Conservation (phyloP, 2,888 invertebrate species). For the Agonum fuliginosum region DNA sequence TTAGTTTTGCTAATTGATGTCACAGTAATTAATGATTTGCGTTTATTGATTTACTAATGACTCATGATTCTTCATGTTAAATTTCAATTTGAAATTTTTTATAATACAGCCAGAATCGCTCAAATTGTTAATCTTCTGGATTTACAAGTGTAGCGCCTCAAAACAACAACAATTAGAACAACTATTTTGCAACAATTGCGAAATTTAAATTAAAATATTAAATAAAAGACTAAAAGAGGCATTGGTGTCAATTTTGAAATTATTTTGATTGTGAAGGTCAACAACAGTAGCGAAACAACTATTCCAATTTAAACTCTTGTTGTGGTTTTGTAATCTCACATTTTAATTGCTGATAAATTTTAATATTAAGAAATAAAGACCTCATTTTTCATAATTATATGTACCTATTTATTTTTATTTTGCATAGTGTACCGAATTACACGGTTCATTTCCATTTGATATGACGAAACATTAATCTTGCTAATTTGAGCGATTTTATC, state of each 20-base stretch:
- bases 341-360: background rate
- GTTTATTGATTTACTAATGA: too few species aligned
- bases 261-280: background rate
- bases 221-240: background rate
- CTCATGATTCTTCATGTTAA: too few species aligned
- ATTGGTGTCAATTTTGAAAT: slow-evolving; percentile 3
- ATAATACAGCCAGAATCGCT: too few species aligned
- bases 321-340: background rate
- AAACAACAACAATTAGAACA: too few species aligned
- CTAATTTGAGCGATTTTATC: too few species aligned
- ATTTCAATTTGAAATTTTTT: background rate
- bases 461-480: too few species aligned
- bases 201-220: background rate
- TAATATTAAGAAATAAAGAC: background rate
- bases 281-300: background rate
- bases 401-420: too few species aligned
- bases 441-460: background rate
- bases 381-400: background rate
- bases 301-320: background rate
- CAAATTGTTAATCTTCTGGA: too few species aligned
- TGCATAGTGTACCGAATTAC: too few species aligned
- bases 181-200: background rate
- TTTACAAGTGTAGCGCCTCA: too few species aligned
- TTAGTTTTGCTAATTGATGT: too few species aligned
- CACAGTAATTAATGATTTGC: too few species aligned